A percentile compares a stretch with the other conserved stretches of the same genome.
phyloP scores from a whole-genome alignment of 2,888 invertebrate species.

The Diadegma fenestrale region DNA sequence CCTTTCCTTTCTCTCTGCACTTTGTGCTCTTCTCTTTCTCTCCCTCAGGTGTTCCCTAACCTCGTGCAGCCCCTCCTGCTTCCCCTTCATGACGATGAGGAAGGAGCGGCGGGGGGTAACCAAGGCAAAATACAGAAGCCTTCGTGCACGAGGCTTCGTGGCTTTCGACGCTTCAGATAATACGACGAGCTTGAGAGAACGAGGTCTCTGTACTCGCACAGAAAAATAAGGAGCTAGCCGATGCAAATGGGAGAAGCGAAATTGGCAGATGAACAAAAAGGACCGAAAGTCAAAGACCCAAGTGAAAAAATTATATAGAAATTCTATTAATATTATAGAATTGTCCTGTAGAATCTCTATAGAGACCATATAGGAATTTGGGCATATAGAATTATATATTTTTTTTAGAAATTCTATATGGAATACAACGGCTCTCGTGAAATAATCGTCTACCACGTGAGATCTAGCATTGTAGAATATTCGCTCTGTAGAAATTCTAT shows the following conservation, averaged over 20 bases:
- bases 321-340: no score
- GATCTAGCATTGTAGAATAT: no score
- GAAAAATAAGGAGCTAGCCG: not conserved
- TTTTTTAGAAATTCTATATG: no score
- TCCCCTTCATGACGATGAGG: constrained; percentile 62
- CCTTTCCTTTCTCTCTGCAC: constrained; percentile 66
- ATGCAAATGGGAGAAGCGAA: not conserved
- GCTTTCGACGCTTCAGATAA: constrained; percentile 35
- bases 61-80: constrained; percentile 64
- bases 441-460: no score
- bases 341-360: no score
- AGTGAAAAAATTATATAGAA: no score
- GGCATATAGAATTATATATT: no score
- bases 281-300: not conserved
- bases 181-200: constrained; percentile 45
- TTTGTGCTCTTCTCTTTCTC: constrained; percentile 66
- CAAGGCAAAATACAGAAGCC: constrained; percentile 42
- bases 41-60: constrained; percentile 15
- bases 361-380: no score
- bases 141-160: constrained; percentile 32
- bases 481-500: no score
- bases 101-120: constrained; percentile 38
- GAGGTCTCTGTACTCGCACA: constrained; percentile 1
- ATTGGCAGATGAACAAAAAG: not conserved
- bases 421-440: no score